Evolutionary conservation across 2,888 invertebrate species (phyloP), one percentile per base, ranked within the genome.

Genomic region (Lathronympha strigana): DNA sequence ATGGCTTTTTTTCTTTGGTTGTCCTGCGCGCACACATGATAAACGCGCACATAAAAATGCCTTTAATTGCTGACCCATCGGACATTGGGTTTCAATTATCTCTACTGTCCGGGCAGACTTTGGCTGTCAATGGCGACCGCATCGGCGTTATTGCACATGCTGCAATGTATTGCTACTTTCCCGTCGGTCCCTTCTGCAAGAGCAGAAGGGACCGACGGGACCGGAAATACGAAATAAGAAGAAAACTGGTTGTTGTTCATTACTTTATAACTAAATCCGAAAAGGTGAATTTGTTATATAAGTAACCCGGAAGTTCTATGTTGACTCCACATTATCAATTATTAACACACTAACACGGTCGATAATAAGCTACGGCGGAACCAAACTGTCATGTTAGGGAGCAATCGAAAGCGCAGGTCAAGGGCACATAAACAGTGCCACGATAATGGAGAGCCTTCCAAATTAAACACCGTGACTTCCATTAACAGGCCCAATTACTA

Each of bases 341-440:
- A 57, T 58, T 60, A 58, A 57, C 31, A 17, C 31, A 15, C 43
- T 21, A 36, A 51, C 31, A 45, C 36, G 45, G 45, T 64, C 51
- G 51, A 64, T 64, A 64, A 51, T 45, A 45, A 60, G 55, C 50
- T 28, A 47, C 17, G 36, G 33, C 58, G 49, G 45, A 61, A 51
- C 60, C 57, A 51, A 61, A 58, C 49, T 53, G 45, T 31, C 58
- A 54, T 38, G 61, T 67, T 61, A 55, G 57, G 60, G 61, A 55
- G 61, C 54, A 57, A 61, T 63, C 54, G 43, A 68, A 60, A 21
- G 79, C 76, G 69, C 76, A 69, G 81, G 81, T 80, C 81, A 79
- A 72, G 79, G 75, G 71, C 71, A 69, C 71, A 71, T 64, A 63
- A 66, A 66, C 68, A 66, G 68, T 66, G 70, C 68, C 61, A 73